phyloP scores from a whole-genome alignment of 2,113 vertebrate genomes.

The Pelobates fuscus region DNA sequence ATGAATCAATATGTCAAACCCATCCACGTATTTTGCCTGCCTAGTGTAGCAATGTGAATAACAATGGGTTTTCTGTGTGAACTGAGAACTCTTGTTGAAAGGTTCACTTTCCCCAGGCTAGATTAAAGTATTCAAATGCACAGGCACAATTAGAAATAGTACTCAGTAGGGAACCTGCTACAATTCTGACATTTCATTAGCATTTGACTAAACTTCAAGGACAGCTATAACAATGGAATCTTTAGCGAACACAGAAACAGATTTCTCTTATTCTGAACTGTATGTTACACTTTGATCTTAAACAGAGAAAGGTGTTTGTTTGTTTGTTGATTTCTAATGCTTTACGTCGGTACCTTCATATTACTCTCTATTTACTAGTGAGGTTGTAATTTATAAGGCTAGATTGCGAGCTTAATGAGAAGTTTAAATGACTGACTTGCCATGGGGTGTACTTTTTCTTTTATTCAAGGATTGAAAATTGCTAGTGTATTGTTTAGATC shows the following conservation, averaged over 20 bases:
- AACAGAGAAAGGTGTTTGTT: slow-evolving; percentile 9
- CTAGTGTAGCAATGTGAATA: slow-evolving; percentile 33
- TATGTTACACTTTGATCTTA: slow-evolving; percentile 44
- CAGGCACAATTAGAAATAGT: slow-evolving; percentile 49
- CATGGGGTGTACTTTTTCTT: too few relatives aligned
- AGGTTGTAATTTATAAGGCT: too few relatives aligned
- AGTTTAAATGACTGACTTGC: too few relatives aligned
- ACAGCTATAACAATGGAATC: slow-evolving; percentile 53
- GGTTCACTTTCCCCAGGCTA: slow-evolving; percentile 48
- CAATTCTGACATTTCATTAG: slow-evolving; percentile 53
- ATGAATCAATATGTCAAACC: slow-evolving; percentile 37
- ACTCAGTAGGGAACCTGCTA: slow-evolving; percentile 54
- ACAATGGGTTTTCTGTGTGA: slow-evolving; percentile 47
- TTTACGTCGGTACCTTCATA: background rate
- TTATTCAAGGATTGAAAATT: too few relatives aligned
- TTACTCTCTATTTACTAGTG: too few relatives aligned
- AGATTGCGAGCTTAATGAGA: too few relatives aligned
- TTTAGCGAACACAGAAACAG: slow-evolving; percentile 50
- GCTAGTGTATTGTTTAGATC: too few relatives aligned
- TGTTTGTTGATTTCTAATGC: background rate
- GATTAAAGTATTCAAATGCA: slow-evolving; percentile 55
- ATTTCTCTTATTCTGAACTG: background rate
- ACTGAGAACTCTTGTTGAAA: slow-evolving; percentile 48
- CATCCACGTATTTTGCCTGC: slow-evolving; percentile 18
- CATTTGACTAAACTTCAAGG: slow-evolving; percentile 54